phyloP scores from a whole-genome alignment of 2,113 vertebrate species.

The Charadrius vociferus region DNA sequence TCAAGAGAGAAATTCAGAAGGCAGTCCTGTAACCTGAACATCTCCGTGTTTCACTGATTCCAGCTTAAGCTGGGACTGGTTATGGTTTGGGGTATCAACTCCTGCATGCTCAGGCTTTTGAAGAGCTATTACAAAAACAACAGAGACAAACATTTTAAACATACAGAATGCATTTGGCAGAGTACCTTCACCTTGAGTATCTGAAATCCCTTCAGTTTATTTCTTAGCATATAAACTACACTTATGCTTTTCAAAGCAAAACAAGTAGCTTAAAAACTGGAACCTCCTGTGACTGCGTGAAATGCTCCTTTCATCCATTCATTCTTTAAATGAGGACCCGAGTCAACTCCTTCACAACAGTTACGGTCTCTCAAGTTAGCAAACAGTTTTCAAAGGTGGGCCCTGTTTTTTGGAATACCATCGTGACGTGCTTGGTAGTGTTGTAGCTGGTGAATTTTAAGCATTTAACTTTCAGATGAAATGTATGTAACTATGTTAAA shows the following conservation, averaged over 20 bases:
- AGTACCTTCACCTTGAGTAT: background rate
- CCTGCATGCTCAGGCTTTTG: background rate
- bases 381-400: background rate
- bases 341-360: background rate
- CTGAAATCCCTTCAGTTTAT: background rate
- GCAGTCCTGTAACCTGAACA: background rate
- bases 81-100: background rate
- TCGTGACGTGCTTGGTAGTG: background rate
- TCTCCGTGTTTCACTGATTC: background rate
- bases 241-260: background rate
- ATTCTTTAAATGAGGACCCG: background rate
- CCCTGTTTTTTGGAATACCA: background rate
- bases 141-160: background rate
- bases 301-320: conserved; percentile 16
- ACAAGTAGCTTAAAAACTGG: background rate
- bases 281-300: background rate
- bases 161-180: background rate
- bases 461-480: background rate
- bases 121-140: background rate
- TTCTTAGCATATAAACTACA: background rate
- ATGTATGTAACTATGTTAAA: conserved; percentile 5
- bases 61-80: background rate
- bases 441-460: conserved; percentile 10
- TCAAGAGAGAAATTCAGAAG: background rate
- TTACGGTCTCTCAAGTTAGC: background rate